Base-by-base conservation (phyloP, 2,888 invertebrate genomes). In the Brenthis daphne region DNA sequence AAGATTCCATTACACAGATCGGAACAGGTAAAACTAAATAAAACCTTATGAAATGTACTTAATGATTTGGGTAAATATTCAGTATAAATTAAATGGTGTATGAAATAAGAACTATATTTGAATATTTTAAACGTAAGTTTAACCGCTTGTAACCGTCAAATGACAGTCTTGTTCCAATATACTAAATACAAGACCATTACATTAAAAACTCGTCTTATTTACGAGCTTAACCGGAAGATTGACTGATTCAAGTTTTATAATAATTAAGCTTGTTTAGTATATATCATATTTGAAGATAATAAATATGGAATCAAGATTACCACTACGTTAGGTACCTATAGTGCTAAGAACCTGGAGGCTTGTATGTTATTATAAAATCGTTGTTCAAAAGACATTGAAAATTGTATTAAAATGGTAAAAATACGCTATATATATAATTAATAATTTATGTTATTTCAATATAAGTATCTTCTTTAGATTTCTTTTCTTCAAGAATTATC, bases 131-230 rank as follows among this genome's bases (percentile, higher is more conserved):
- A 60, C 67, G 55, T 43, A 63, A n/a, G 37, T 47, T 67, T 67
- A 64, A 56, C 57, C 60, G 55, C 51, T 53, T 61, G 66, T 61
- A 55, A 53, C 70, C 33, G 70, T 61, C 70, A 70, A 54, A 58
- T 70, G 54, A 64, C 50, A 70, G 43, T 64, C 58, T 64, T 60
- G 51, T 67, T 33, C 70, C 60, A 67, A 56, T 70, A 67, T 70
- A 68, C 58, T 58, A 67, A 60, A 61, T 70, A 67, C 67, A 57
- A 70, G 70, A 67, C 67, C 53, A 67, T 70, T 70, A 64, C 58
- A 64, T 70, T 67, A 64, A 67, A 56, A 67, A 67, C 67, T 64
- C 47, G 70, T 70, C 29, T 67, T 20, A 64, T 67, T 20, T 64
- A 64, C 60, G 67, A 60, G 60, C 47, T 37, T 53, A 69, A 57